These are phyloP conservation scores for Pseudococcus longispinus DNA, from an alignment of 2,888 invertebrate species.

Conservation along the genomic window DNA sequence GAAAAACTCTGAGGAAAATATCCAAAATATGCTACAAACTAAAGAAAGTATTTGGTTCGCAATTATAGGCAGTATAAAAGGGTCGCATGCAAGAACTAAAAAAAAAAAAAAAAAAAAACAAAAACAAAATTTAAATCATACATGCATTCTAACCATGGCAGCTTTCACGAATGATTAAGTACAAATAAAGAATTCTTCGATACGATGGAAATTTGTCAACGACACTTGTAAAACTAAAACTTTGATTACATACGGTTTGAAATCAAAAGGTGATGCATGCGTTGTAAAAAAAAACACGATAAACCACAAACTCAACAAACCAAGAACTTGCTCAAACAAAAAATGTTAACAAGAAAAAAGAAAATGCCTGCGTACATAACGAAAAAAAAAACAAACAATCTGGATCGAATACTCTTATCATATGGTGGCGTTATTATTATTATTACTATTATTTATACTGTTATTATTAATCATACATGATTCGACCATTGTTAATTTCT, in stretches of 20 bases:
- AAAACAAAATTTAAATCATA: not conserved
- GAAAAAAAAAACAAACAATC: not conserved
- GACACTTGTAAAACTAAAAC: too few species aligned
- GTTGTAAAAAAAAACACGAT: not conserved
- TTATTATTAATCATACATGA: conserved; percentile 54
- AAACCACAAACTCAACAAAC: not conserved
- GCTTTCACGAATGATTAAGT: conserved; percentile 7
- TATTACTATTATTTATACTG: conserved; percentile 48
- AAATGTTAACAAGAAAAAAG: not conserved
- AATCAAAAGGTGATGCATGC: not conserved
- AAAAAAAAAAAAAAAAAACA: not conserved
- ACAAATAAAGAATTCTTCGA: not conserved
- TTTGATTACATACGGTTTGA: not conserved
- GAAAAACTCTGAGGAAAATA: not conserved
- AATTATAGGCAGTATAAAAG: conserved; percentile 5
- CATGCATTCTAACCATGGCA: conserved; percentile 25
- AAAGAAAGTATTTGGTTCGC: conserved; percentile 43
- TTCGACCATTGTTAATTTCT: conserved; percentile 61
- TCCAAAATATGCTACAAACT: not conserved
- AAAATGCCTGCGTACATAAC: conserved; percentile 7
- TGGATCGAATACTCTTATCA: conserved; percentile 32
- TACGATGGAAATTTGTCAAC: not conserved
- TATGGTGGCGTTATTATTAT: conserved; percentile 54
- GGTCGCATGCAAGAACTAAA: not conserved
- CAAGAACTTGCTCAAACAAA: not conserved